Percentiles rank a stretch among this genome's conserved stretches.
Conservation (phyloP, 2,888 invertebrate species). For the Meghimatium bilineatum region DNA sequence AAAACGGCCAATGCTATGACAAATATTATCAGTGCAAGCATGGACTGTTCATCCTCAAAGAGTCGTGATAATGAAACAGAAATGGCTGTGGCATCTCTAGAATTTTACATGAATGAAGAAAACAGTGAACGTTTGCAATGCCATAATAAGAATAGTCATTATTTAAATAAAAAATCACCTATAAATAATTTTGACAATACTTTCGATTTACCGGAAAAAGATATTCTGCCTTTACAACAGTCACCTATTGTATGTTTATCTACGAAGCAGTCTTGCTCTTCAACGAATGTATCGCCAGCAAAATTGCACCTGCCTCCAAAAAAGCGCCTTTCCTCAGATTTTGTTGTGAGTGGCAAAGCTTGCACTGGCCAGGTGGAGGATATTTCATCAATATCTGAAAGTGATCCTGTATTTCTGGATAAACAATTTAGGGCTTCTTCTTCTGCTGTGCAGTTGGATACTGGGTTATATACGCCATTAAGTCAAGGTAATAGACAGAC, state of each 20-base stretch:
- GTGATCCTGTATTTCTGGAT: not conserved
- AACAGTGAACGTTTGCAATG: not conserved
- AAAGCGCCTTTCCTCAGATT: slow-evolving; percentile 25
- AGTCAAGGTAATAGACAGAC: not conserved
- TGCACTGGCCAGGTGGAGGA: not conserved
- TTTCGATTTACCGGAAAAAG: not conserved
- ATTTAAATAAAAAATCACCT: not conserved
- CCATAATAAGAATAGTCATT: not conserved
- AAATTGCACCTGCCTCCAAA: slow-evolving; percentile 15
- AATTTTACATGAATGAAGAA: slow-evolving; percentile 25
- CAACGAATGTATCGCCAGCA: not conserved
- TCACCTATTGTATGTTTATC: not conserved
- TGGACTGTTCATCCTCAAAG: not conserved
- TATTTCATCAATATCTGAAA: slow-evolving; percentile 1
- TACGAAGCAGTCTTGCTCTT: not conserved
- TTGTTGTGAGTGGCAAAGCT: slow-evolving; percentile 18
- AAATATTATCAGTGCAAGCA: too few species aligned
- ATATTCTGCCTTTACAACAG: not conserved
- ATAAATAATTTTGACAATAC: not conserved
- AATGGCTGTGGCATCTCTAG: slow-evolving; percentile 18
- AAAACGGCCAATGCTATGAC: not conserved
- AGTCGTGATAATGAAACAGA: slow-evolving; percentile 7
- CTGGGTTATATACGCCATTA: not conserved
- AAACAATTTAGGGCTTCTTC: not conserved
- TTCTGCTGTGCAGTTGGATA: not conserved